Base-by-base conservation (phyloP, 1,140 invertebrate species). In the Zaprionus tsacasi region DNA sequence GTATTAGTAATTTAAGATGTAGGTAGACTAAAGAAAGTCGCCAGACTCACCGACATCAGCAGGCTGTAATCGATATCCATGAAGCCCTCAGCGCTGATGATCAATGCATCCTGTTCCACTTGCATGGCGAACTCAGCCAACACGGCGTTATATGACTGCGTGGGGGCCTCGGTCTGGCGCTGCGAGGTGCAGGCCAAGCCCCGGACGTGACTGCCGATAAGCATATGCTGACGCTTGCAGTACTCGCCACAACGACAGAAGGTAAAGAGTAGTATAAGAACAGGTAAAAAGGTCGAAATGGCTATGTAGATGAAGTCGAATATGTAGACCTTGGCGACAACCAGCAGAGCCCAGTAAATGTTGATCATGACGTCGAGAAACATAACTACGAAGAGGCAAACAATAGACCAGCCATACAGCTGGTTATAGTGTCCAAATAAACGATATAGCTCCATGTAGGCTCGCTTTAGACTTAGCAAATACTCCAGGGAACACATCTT, bases 321-420 rank as follows among this genome's bases (percentile, higher is more conserved):
- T 0, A 58, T 50, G 52, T 87, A 90, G 36, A 70, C 15, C 8
- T 71, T 78, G 0, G 72, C 52, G 1, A 91, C 56, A 0, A 78
- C 58, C 1, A 87, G 59, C 13, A 91, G 70, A 0, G 77, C 56
- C 81, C 79, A 91, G 40, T 90, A 87, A 2, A 91, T 65, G 38
- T 91, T 82, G 4, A 85, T 55, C n/a, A 73, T 82, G 35, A 74
- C 74, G 25, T 91, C 86, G 38, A 91, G n/a, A 27, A 90, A 82
- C 66, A 80, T 63, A 0, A 91, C 82, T 12, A 87, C 86, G 45
- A 78, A 82, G 27, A 79, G 80, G 30, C 70, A 68, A 0, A 91
- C 59, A 21, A 91, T 77, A 2, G 77, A 75, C 76, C 81, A 85
- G 38, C 89, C 89, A 40, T 73, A 91, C 0, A 89, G 54, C 6